Evolutionary conservation across 2,888 invertebrate genomes (phyloP).

Genomic region (Coleophora deauratella): DNA sequence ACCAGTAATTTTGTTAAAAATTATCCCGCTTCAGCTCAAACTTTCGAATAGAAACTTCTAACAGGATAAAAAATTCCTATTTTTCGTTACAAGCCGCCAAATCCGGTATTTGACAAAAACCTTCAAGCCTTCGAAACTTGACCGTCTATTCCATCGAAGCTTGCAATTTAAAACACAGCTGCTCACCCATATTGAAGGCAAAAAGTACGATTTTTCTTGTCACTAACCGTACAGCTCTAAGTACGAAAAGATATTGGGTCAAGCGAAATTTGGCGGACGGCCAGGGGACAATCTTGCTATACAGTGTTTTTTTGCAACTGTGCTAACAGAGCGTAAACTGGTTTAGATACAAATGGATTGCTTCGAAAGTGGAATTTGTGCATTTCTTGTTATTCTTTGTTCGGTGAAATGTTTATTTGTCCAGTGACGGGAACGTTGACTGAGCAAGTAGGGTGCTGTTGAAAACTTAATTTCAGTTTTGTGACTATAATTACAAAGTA

Average conservation of each 20-base stretch:
- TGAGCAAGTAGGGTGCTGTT: no score
- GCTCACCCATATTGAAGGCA: neutral
- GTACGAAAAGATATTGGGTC: constrained; percentile 48
- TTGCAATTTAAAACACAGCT: neutral
- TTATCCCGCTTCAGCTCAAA: no score
- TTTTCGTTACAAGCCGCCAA: neutral
- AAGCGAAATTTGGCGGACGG: constrained; percentile 44
- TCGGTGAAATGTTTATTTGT: neutral
- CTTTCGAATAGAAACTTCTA: no score
- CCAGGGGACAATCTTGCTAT: constrained; percentile 52
- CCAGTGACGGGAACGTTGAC: no score
- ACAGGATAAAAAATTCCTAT: neutral
- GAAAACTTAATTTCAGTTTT: neutral
- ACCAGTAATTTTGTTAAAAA: no score
- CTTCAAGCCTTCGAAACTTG: neutral
- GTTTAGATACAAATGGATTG: constrained; percentile 43
- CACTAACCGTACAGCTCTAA: constrained; percentile 29
- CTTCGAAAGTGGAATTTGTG: constrained; percentile 2
- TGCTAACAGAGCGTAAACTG: constrained; percentile 43
- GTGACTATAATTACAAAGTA: no score
- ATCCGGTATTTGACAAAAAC: neutral
- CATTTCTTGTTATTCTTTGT: neutral
- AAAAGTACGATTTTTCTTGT: neutral
- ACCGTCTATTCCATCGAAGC: neutral
- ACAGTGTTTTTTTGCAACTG: constrained; percentile 29